These are phyloP conservation scores for Nycteola revayana DNA, from an alignment of 2,888 invertebrate species.

Conservation along the genomic window DNA sequence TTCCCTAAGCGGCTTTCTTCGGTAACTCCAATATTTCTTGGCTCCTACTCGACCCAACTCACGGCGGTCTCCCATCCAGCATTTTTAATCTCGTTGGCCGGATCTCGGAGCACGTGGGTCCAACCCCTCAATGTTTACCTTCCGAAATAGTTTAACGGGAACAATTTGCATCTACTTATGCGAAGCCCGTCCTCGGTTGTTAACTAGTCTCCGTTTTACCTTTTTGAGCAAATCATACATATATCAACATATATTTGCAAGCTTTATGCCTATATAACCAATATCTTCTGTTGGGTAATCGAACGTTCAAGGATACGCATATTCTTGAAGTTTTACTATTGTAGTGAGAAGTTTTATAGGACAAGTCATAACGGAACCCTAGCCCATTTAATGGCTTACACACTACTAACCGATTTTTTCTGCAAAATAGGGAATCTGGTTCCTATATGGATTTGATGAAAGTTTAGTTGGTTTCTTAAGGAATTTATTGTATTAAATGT, in stretches of 20 bases:
- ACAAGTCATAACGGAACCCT: background rate
- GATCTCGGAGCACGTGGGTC: conserved; percentile 73
- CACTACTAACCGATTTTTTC: background rate
- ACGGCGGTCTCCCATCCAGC: conserved; percentile 73
- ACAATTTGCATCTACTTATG: conserved; percentile 81
- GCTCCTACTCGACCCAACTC: conserved; percentile 61
- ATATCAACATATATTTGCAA: conserved; percentile 6
- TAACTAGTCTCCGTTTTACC: conserved; percentile 63
- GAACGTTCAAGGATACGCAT: background rate
- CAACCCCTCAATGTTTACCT: conserved; percentile 77
- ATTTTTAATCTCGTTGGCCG: conserved; percentile 79
- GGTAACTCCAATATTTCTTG: conserved; percentile 77
- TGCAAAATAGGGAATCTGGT: no score
- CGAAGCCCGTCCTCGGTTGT: conserved; percentile 74
- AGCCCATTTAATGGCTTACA: conserved; percentile 4
- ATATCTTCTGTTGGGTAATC: no score
- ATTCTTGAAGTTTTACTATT: no score
- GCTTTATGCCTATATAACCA: no score
- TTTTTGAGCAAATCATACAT: conserved; percentile 30
- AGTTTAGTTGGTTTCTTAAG: no score
- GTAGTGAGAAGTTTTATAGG: no score
- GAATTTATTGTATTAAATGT: no score
- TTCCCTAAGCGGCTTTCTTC: conserved; percentile 77
- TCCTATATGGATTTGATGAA: no score
- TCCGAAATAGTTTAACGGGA: conserved; percentile 81